Evolutionary conservation across 1,140 invertebrate species (phyloP).

Genomic region (Orchesella cincta): DNA sequence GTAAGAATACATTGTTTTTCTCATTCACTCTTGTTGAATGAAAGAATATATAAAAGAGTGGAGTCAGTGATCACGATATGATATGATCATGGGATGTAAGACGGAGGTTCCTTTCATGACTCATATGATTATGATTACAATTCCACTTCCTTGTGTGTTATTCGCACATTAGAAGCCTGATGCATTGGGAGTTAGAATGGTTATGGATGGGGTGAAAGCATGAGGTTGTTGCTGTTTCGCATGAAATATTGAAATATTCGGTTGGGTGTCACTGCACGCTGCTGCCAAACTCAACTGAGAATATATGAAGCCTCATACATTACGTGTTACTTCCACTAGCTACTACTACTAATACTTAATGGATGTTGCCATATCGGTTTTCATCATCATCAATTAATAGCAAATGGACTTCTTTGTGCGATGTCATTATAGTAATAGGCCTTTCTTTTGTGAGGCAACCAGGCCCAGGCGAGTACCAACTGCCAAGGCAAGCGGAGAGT

Average conservation of each 20-base stretch:
- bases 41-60: no score
- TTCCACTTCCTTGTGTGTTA: background rate
- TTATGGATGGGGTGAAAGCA: background rate
- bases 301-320: background rate
- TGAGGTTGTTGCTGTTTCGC: no score
- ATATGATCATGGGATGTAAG: no score
- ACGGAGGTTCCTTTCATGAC: background rate
- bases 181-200: background rate
- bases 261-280: background rate
- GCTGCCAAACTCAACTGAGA: constrained; percentile 11
- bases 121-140: background rate
- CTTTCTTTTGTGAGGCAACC: background rate
- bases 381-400: constrained; percentile 29
- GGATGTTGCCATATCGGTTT: constrained; percentile 25
- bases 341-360: background rate
- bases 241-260: constrained; percentile 23
- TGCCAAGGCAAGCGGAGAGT: no score
- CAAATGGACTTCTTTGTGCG: constrained; percentile 18
- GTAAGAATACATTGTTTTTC: no score
- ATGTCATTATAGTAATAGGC: constrained; percentile 25
- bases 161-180: background rate
- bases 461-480: background rate
- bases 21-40: no score
- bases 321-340: background rate
- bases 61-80: no score